Base-by-base conservation (phyloP, 2,888 invertebrate species). In the Hipparchia sbordonii region DNA sequence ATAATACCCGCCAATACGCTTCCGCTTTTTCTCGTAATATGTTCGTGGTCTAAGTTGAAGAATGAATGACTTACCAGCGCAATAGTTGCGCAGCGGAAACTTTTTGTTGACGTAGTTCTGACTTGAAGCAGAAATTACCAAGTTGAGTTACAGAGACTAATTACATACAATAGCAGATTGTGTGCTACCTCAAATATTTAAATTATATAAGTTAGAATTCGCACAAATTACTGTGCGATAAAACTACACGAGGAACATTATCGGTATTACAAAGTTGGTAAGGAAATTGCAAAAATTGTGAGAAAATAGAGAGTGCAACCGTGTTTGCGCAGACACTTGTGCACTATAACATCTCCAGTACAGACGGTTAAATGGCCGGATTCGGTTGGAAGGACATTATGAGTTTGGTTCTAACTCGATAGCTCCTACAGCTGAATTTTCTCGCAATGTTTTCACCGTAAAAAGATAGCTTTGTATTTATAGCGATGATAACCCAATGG, bases 91-190 rank as follows among this genome's bases (percentile, higher is more conserved):
- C 59, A 60, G 62, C 56, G n/a, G 48, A 71, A 71, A 74, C 62
- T 74, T 74, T 74, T 71, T 68, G 68, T 63, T 68, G 73, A 71
- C 65, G 68, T 46, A 71, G 67, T 57, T 59, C 57, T 67, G 71
- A 71, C 46, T 74, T 56, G 54, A 70, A 59, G 68, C 12, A 39
- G 71, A 71, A 71, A 68, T 71, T 67, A 70, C 60, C 52, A 68
- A 74, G 71, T 71, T 48, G 60, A 70, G 66, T 70, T 74, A 59
- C 65, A 45, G 13, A 61, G 46, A 67, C 59, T 71, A 71, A 74
- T 74, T 68, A 52, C 67, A 74, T 45, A 65, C 71, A 74, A 71
- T 63, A 56, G 56, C 67, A 69, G 69, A 65, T 52, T 52, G 52
- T 65, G 65, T 52, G 51, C 51, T 33, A 52, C 65, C 3, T 51